Base-by-base conservation (phyloP, 2,797 vertebrate species). In the Bovichtus variegatus region DNA sequence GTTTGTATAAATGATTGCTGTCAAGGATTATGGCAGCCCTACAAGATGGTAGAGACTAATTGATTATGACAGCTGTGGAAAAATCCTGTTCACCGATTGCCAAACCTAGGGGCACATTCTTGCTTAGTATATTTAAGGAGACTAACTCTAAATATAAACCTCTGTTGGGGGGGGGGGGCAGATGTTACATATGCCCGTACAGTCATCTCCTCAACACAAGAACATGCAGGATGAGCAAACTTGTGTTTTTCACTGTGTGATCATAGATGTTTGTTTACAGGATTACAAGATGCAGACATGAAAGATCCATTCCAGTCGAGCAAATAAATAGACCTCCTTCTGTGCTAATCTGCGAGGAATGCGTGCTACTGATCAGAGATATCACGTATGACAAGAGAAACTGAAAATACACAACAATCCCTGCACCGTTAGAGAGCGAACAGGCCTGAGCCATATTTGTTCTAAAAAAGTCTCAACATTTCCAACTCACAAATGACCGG, bases 51-150 rank as follows among this genome's bases (percentile, higher is more conserved):
- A 18, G 59, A 88, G 72, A 76, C 76, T 86, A 88, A 89, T 83
- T 81, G 80, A 87, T 62, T 68, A 61, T 79, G 84, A 85, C 82
- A 86, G 86, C 87, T 83, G 83, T 84, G 88, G 88, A 87, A 91
- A 85, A 66, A 70, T 65, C 61, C 31, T 55, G 38, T 74, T 77
- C 60, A 53, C 50, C 46, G 54, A 80, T 80, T 84, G 73, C 83
- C 78, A 88, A 86, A 86, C 84, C 69, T 59, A 59, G 55, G 84
- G 50, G 53, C 76, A 59, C 87, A 85, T 81, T 87, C 69, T 83
- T 83, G 53, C 64, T 74, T 16, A n/a, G 71, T 85, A 71, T 89
- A 85, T 89, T 87, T 86, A 25, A 38, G 70, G 60, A 54, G 67
- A 84, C 61, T 86, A 71, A 73, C 44, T 84, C 83, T 68, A 88